Percentiles rank a stretch among this genome's conserved stretches.
Evolutionary conservation across 2,113 vertebrate species (phyloP).

Genomic region (Xiphophorus couchianus): DNA sequence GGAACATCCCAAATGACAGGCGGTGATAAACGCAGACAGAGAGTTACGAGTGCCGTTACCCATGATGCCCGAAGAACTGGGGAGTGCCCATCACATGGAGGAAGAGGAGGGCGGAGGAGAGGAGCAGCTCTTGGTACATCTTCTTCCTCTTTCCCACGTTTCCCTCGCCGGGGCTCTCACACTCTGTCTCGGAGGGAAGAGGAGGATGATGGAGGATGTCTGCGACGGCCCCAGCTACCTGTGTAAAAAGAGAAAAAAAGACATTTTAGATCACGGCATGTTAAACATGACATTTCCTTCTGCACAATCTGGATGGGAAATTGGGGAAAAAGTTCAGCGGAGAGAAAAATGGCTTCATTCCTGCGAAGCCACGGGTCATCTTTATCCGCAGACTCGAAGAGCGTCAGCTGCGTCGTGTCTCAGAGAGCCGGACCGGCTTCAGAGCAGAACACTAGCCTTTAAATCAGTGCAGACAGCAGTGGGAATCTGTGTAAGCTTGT

Average conservation of each 20-base stretch:
- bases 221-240: slow-evolving; percentile 60
- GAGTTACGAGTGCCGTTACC: slow-evolving; percentile 68
- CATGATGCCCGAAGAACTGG: slow-evolving; percentile 71
- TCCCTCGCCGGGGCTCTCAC: slow-evolving; percentile 49
- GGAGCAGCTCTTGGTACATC: slow-evolving; percentile 74
- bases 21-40: slow-evolving; percentile 59
- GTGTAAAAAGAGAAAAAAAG: slow-evolving; percentile 7
- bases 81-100: slow-evolving; percentile 72
- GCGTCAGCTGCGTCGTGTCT: background rate
- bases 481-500: slow-evolving; percentile 3
- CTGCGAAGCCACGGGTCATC: slow-evolving; percentile 12
- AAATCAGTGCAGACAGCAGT: background rate
- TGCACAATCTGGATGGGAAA: background rate
- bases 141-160: slow-evolving; percentile 72
- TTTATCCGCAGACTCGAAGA: background rate
- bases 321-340: background rate
- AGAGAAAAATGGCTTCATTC: slow-evolving; percentile 9
- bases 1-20: slow-evolving; percentile 16
- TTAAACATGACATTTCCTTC: background rate
- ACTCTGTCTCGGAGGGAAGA: slow-evolving; percentile 42
- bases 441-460: background rate
- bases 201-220: slow-evolving; percentile 20
- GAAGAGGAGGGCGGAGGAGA: slow-evolving; percentile 77
- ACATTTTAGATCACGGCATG: background rate
- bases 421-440: too few species aligned